Percentiles rank a stretch among this genome's conserved stretches.
Conservation (phyloP, 2,888 invertebrate genomes). For the Dichetophora obliterata region DNA sequence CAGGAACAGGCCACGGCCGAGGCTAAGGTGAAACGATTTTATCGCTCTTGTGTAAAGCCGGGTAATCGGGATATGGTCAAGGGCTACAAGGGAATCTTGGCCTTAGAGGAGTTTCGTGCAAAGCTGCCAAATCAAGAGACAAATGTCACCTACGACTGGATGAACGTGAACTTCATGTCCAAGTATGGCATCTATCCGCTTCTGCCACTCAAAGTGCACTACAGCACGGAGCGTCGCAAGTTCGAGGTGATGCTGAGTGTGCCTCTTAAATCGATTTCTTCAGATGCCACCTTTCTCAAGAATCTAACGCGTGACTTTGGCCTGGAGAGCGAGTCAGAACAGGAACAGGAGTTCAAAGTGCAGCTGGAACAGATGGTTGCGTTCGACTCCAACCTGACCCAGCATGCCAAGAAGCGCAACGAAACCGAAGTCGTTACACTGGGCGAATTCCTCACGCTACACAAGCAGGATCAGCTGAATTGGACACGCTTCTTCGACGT, state of each 20-base stretch:
- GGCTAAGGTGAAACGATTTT: constrained; percentile 59
- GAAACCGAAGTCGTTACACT: constrained; percentile 51
- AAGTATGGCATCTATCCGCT: constrained; percentile 57
- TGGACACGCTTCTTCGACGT: constrained; percentile 60
- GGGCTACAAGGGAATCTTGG: constrained; percentile 52
- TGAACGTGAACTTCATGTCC: constrained; percentile 61
- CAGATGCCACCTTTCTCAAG: constrained; percentile 49
- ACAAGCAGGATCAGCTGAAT: constrained; percentile 60
- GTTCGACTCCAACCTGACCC: constrained; percentile 58
- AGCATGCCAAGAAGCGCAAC: constrained; percentile 48
- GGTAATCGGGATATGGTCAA: constrained; percentile 52
- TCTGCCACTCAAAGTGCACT: constrained; percentile 58
- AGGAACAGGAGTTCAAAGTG: neutral
- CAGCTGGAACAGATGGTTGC: constrained; percentile 50
- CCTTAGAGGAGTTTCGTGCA: constrained; percentile 48
- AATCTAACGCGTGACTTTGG: constrained; percentile 57
- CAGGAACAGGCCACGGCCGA: constrained; percentile 51
- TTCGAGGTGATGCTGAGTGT: constrained; percentile 54
- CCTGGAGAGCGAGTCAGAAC: constrained; percentile 46
- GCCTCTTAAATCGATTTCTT: constrained; percentile 49
- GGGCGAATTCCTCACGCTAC: constrained; percentile 54
- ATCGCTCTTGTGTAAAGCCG: constrained; percentile 55
- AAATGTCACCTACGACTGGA: constrained; percentile 57
- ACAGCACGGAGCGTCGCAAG: constrained; percentile 53
- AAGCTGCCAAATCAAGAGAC: constrained; percentile 30